Conservation (phyloP, 1,140 invertebrate genomes). For the Drosophila eugracilis region DNA sequence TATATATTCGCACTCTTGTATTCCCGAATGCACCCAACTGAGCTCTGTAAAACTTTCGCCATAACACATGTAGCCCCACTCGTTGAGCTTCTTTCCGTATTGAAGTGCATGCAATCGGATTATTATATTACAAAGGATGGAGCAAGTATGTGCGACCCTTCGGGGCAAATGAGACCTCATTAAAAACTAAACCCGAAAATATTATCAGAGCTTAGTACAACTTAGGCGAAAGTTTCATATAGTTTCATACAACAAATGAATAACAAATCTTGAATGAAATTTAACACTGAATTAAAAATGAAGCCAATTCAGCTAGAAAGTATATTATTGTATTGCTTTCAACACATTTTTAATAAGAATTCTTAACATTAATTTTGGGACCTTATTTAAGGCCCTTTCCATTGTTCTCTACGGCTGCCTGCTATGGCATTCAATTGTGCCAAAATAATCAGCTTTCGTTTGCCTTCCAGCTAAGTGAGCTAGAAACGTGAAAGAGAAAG, state of each 20-base stretch:
- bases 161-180: constrained; percentile 5
- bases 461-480: constrained; percentile 31
- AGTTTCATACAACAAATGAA: neutral
- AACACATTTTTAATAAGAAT: too few relatives aligned
- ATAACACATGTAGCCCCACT: neutral
- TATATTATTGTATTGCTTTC: neutral
- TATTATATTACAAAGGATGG: constrained; percentile 4
- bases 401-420: constrained; percentile 1
- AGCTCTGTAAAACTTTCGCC: constrained; percentile 18
- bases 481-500: constrained; percentile 22
- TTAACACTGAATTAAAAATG: neutral
- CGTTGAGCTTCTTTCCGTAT: neutral
- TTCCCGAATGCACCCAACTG: constrained; percentile 1
- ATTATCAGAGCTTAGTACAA: constrained; percentile 1
- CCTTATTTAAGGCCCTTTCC: constrained; percentile 2
- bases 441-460: constrained; percentile 33
- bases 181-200: constrained; percentile 2
- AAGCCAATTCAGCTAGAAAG: neutral
- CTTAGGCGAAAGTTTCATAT: neutral
- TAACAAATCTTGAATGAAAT: neutral
- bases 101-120: constrained; percentile 8
- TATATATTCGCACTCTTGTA: neutral
- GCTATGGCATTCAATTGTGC: constrained; percentile 22
- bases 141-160: neutral
- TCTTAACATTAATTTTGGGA: constrained; percentile 5